A percentile compares a stretch with the other conserved stretches of the same genome.
phyloP scores from a whole-genome alignment of 2,113 vertebrate species.

The Polypterus bichir region DNA sequence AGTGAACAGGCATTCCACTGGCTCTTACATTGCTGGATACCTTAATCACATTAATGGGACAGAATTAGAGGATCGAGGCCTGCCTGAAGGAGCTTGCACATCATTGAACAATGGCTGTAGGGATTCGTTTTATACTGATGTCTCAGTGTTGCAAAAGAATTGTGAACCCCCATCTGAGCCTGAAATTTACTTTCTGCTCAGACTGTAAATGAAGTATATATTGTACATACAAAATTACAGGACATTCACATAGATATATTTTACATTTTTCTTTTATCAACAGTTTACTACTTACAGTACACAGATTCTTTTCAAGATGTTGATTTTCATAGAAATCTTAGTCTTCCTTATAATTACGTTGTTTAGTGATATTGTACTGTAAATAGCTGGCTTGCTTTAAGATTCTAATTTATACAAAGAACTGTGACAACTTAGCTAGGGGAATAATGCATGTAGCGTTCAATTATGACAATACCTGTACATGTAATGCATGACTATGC shows the following conservation, averaged over 20 bases:
- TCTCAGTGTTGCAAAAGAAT: conserved; percentile 45
- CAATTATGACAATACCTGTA: conserved; percentile 25
- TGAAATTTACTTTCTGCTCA: conserved; percentile 85
- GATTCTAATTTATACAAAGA: conserved; percentile 21
- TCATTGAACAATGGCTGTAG: conserved; percentile 40
- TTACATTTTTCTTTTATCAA: conserved; percentile 12
- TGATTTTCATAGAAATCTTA: conserved; percentile 28
- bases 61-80: conserved; percentile 53
- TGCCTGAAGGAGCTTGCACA: conserved; percentile 72
- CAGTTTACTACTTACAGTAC: conserved; percentile 13
- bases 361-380: conserved; percentile 30
- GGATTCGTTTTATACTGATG: conserved; percentile 45
- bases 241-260: conserved; percentile 9
- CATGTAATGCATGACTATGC: conserved; percentile 48
- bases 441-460: conserved; percentile 53
- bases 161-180: conserved; percentile 59
- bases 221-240: not conserved
- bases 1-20: conserved; percentile 78
- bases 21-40: conserved; percentile 81
- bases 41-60: conserved; percentile 39
- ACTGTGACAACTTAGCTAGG: conserved; percentile 24
- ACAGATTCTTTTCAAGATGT: conserved; percentile 25
- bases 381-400: conserved; percentile 20
- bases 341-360: conserved; percentile 36
- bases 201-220: conserved; percentile 51